Conservation (phyloP, 2,113 vertebrate genomes). For the Oncorhynchus masou region DNA sequence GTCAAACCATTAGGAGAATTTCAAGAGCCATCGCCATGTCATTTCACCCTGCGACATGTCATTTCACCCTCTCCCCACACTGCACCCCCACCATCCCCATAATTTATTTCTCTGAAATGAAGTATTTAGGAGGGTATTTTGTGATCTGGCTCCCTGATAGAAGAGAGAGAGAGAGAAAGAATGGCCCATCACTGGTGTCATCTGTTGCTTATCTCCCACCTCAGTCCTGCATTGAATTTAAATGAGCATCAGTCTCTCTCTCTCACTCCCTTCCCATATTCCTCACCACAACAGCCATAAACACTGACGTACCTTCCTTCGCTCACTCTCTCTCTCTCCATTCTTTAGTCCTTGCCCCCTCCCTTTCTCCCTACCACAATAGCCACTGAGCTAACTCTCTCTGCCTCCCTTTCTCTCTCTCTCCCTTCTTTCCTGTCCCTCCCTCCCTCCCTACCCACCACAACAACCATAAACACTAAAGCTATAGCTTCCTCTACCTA, state of each 20-base stretch:
- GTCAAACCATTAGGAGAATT: background rate
- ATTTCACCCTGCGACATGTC: background rate
- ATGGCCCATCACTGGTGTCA: background rate
- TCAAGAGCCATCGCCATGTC: no score
- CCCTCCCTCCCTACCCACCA: background rate
- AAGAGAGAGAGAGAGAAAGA: background rate
- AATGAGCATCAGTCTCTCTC: background rate
- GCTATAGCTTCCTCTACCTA: background rate
- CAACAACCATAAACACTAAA: background rate
- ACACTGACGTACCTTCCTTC: background rate
- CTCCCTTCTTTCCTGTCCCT: conserved; percentile 29
- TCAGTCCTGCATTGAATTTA: background rate
- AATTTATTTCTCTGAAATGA: background rate
- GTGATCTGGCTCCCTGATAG: background rate
- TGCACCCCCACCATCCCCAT: background rate
- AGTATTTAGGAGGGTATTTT: background rate
- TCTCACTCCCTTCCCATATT: background rate
- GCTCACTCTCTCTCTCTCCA: background rate
- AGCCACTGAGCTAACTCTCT: background rate
- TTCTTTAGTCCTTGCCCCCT: background rate
- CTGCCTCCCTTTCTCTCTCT: background rate
- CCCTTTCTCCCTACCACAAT: background rate
- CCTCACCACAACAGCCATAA: background rate
- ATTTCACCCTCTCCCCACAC: background rate
- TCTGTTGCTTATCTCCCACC: background rate